phyloP scores from a whole-genome alignment of 2,888 invertebrate species.

The Drosophila eohydei region DNA sequence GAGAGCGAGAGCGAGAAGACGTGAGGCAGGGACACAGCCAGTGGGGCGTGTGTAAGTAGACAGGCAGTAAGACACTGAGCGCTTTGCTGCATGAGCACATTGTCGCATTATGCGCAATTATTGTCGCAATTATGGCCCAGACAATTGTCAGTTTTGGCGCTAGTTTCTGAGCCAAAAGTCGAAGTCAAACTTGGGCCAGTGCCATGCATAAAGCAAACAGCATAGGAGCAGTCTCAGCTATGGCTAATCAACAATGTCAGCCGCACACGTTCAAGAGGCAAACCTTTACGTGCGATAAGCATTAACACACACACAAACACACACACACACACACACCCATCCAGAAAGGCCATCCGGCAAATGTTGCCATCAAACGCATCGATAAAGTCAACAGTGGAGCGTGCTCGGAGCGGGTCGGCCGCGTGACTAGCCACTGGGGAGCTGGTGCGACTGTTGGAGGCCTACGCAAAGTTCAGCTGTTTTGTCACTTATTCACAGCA shows the following conservation, averaged over 20 bases:
- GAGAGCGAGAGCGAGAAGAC: not conserved
- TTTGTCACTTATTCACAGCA: slow-evolving; percentile 82
- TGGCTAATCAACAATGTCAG: slow-evolving; percentile 7
- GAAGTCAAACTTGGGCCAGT: slow-evolving; percentile 10
- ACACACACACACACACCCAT: not conserved
- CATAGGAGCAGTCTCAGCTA: not conserved
- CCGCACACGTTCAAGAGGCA: slow-evolving; percentile 17
- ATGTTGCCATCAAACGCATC: slow-evolving; percentile 42
- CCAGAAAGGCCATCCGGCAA: not conserved
- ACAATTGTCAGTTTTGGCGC: slow-evolving; percentile 79
- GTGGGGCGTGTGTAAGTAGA: slow-evolving; percentile 57
- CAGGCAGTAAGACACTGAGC: slow-evolving; percentile 31
- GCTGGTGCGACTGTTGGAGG: slow-evolving; percentile 29
- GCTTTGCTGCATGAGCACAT: slow-evolving; percentile 72
- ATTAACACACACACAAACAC: slow-evolving; percentile 5
- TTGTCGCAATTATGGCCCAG: slow-evolving; percentile 84
- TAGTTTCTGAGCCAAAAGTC: slow-evolving; percentile 53
- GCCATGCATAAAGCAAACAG: slow-evolving; percentile 42
- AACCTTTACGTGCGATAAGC: slow-evolving; percentile 61
- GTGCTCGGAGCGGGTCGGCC: slow-evolving; percentile 25
- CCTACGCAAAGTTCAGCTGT: slow-evolving; percentile 76
- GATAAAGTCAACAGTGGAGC: slow-evolving; percentile 69
- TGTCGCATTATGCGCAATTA: slow-evolving; percentile 84
- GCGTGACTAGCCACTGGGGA: slow-evolving; percentile 53
- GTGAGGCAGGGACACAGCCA: slow-evolving; percentile 8